Conservation (phyloP, 2,113 vertebrate genomes). For the Ranitomeya imitator region DNA sequence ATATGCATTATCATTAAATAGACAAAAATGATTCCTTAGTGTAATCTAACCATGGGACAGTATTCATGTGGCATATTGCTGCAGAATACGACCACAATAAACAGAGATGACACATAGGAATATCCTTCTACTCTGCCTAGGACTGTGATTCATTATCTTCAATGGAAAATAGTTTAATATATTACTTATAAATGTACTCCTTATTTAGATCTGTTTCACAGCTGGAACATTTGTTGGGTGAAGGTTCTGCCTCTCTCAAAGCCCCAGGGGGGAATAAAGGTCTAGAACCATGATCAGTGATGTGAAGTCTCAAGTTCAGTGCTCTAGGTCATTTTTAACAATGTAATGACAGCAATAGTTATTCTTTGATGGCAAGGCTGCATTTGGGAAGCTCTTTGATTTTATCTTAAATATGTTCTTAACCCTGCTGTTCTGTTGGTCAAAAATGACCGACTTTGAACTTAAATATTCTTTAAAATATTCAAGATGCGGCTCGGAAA, state of each 20-base stretch:
- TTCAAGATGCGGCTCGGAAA: no score
- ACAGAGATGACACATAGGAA: neutral
- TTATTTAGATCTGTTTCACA: neutral
- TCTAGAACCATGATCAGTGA: conserved; percentile 1
- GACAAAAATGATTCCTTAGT: no score
- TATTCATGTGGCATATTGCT: no score
- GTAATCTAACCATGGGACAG: no score
- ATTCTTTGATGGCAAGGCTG: neutral
- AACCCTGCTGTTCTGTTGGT: no score
- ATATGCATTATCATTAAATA: neutral
- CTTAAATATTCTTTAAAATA: no score
- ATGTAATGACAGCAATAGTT: conserved; percentile 14
- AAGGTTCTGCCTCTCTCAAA: neutral
- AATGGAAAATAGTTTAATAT: neutral
- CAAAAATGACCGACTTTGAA: no score
- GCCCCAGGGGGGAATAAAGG: neutral
- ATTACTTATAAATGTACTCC: neutral
- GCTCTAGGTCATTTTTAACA: conserved; percentile 16
- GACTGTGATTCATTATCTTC: neutral
- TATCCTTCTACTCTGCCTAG: neutral
- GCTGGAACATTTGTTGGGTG: conserved; percentile 1
- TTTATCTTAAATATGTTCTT: neutral
- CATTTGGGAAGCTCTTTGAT: neutral
- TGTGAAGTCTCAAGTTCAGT: conserved; percentile 11
- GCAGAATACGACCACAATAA: no score